These are phyloP conservation scores for Ditylenchus weischeri DNA, from an alignment of 2,888 invertebrate genomes.

Conservation along the genomic window DNA sequence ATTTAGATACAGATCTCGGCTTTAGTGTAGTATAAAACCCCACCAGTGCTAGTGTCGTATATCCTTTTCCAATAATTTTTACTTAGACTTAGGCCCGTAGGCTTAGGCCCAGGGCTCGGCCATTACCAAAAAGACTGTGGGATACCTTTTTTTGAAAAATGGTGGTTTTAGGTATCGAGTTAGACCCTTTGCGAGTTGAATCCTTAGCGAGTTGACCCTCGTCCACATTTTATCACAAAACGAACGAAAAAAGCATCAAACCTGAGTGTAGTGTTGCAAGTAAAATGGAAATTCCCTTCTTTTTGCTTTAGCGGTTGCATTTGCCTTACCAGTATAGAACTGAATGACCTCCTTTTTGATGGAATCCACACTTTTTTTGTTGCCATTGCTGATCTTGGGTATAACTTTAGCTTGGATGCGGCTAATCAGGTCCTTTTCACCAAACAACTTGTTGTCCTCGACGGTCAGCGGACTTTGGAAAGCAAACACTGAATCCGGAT, in stretches of 20 bases:
- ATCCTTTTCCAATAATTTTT: too few relatives aligned
- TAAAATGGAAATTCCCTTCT: constrained; percentile 11
- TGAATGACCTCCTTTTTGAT: constrained; percentile 5
- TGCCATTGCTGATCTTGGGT: not conserved
- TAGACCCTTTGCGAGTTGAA: too few relatives aligned
- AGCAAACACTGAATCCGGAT: constrained; percentile 13
- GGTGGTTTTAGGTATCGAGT: too few relatives aligned
- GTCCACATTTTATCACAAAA: not conserved
- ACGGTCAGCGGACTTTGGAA: constrained; percentile 16
- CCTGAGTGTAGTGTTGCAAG: constrained; percentile 22
- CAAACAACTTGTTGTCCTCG: constrained; percentile 12
- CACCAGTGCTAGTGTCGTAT: too few relatives aligned
- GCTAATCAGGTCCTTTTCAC: constrained; percentile 1
- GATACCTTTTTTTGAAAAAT: too few relatives aligned
- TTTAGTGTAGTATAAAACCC: too few relatives aligned
- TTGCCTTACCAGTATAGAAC: constrained; percentile 10
- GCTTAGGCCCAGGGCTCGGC: too few relatives aligned
- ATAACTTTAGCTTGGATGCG: constrained; percentile 12
- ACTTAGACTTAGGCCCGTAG: too few relatives aligned
- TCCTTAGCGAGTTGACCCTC: too few relatives aligned
- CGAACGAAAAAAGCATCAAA: not conserved
- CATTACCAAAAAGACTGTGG: too few relatives aligned
- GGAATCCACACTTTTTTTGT: too few relatives aligned
- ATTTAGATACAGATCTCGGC: too few relatives aligned
- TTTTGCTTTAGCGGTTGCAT: not conserved